phyloP scores from a whole-genome alignment of 30 jellyfish, hydroid and myxozoan species.

The Rhopilema esculentum region DNA sequence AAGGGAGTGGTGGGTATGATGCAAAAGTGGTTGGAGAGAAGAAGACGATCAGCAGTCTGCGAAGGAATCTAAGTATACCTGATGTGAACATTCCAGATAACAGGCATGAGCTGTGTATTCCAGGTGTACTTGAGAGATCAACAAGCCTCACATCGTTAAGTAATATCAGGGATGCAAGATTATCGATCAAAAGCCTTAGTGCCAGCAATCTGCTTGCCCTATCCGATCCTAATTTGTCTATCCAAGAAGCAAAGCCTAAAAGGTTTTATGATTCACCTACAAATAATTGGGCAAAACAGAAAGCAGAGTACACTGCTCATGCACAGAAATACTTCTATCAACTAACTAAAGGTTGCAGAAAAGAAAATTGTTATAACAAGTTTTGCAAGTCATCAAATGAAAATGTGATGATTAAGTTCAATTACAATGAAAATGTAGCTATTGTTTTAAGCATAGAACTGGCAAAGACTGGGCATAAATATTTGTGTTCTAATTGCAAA shows the following conservation, averaged over 20 bases:
- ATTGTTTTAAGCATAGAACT: conserved; percentile 78
- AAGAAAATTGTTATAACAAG: conserved; percentile 46
- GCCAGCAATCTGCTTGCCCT: conserved; percentile 92
- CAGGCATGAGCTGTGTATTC: conserved; percentile 36
- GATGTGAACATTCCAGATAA: conserved; percentile 4
- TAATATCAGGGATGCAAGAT: conserved; percentile 35
- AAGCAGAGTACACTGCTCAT: conserved; percentile 72
- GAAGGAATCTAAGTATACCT: conserved; percentile 58
- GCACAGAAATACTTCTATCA: conserved; percentile 90
- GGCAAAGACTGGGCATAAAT: conserved; percentile 55
- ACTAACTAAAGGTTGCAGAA: conserved; percentile 88
- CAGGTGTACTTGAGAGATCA: conserved; percentile 56
- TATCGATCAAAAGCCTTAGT: conserved; percentile 74
- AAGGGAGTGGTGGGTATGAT: conserved; percentile 23
- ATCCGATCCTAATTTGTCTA: conserved; percentile 83
- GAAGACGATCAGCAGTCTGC: conserved; percentile 1
- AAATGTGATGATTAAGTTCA: conserved; percentile 12
- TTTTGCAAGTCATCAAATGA: conserved; percentile 76
- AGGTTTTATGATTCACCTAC: conserved; percentile 70
- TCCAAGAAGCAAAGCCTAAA: conserved; percentile 85
- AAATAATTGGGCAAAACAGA: conserved; percentile 83
- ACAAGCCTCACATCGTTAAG: conserved; percentile 40
- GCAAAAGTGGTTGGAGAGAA: conserved; percentile 36
- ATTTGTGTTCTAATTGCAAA: conserved; percentile 51
- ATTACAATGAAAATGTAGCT: conserved; percentile 46